Evolutionary conservation across 1,140 invertebrate genomes (phyloP), one percentile per base, ranked within the genome.

Genomic region (Zaprionus tsacasi): DNA sequence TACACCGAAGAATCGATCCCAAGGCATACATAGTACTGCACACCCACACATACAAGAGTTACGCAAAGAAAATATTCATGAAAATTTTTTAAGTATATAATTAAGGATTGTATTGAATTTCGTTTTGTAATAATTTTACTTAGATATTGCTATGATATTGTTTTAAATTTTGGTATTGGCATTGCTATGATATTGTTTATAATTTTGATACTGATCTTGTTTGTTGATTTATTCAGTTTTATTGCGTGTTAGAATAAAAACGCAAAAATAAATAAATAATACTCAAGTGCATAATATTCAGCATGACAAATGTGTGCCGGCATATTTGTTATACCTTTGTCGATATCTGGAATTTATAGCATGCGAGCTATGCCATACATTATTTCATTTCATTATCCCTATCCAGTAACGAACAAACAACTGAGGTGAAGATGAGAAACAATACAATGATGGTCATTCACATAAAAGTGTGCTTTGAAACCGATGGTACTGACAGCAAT

Each of bases 1-100:
- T 96, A 97, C 96, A 97, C 95, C 95, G 95, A 92, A 96, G 95
- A 93, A 97, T 95, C 92, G 95, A 94, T 94, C 95, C 96, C 94
- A 97, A 95, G 93, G 96, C 96, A 96, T 97, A 96, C 95, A 96
- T 94, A 93, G 95, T 94, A 94, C 95, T 96, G 95, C 92, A 92
- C 93, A 73, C 63, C 85, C 72, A 80, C 70, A 87, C 43, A 30
- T 55, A 65, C 13, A 27, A 64, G 35, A 75, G 58, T 70, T 35
- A 68, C 64, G 38, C 13, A 63, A 74, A 70, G 69, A 88, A 66
- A 82, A 87, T 79, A 75, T 88, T 82, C 21, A 88, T 75, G 58
- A 70, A 69, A 79, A 78, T 76, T 76, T 87, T 74, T 74, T 70
- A 82, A 71, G 73, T 76, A 78, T 55, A 81, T 89, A 78, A 77